Base-by-base conservation (phyloP, 1,140 invertebrate species). In the Lithobius niger region DNA sequence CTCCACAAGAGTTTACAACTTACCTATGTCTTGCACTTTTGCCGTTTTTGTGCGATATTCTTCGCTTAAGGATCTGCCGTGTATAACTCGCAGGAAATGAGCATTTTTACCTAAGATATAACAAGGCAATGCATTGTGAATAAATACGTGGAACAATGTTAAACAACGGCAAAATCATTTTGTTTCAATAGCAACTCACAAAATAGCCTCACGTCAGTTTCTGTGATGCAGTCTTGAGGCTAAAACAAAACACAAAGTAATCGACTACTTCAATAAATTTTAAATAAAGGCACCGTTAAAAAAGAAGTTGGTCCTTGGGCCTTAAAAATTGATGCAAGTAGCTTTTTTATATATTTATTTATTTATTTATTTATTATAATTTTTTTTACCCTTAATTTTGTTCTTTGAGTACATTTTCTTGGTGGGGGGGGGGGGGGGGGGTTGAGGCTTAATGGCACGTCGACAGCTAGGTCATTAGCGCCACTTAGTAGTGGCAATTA, bases 41-140 rank as follows among this genome's bases (percentile, higher is more conserved):
- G 73, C 71, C 26, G 71, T 71, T 49, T 66, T 61, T 61, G 74
- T 72, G n/a, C 73, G 66, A 62, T 80, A 87, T 71, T 95, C 90
- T 63, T 85, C 78, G 3, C 79, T 79, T 60, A 95, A 80, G 60
- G 81, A 82, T 10, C 83, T 80, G 47, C 89, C 90, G 62, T 84
- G 76, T 16, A 93, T 73, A 0, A 95, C 76, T 61, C 81, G 71
- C 49, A 97, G 70, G 66, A 85, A 82, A 54, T 81, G 76, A 2
- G 86, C 77, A 74, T 97, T 88, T 66, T 84, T 84, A 71, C 90
- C 70, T 72, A 58, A 4, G 61, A 6, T 6, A 55, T 3, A 15
- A 61, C 2, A 48, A 57, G 24, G 36, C n/a, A n/a, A 55, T 54
- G 22, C n/a, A 56, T 18, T 58, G 13, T 58, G 15, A 59, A 27